Percentiles rank a stretch among this genome's conserved stretches.
These are phyloP conservation scores for Smutsia temminckii DNA, from an alignment of 2,797 vertebrate species.

Conservation along the genomic window DNA sequence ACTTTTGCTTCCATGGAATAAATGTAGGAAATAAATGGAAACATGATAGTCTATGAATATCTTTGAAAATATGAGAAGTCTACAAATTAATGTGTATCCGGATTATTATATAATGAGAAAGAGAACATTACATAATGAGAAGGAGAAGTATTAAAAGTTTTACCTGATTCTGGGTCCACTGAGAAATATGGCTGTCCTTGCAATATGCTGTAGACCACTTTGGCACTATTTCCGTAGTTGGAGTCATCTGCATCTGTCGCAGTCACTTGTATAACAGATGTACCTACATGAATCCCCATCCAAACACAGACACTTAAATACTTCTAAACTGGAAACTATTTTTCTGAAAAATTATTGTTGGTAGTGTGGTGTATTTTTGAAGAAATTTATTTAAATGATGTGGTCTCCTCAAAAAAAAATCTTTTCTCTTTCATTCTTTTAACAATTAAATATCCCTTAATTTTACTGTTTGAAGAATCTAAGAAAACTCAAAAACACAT, in stretches of 20 bases:
- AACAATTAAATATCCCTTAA: background rate
- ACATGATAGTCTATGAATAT: background rate
- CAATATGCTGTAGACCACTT: conserved; percentile 96
- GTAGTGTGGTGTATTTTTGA: background rate
- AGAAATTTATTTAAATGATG: background rate
- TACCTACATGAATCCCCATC: conserved; percentile 85
- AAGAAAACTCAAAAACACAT: background rate
- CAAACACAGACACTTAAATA: background rate
- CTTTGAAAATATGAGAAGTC: background rate
- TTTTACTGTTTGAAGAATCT: background rate
- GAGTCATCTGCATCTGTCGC: conserved; percentile 95
- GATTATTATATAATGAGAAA: background rate
- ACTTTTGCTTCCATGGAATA: background rate
- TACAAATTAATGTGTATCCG: background rate
- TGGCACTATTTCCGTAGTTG: conserved; percentile 97
- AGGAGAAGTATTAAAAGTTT: background rate
- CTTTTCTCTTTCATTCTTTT: background rate
- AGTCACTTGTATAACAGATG: conserved; percentile 93
- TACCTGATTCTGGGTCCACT: conserved; percentile 96
- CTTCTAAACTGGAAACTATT: background rate
- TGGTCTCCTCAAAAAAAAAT: background rate
- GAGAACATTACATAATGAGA: background rate
- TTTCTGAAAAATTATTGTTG: background rate
- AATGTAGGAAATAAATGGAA: background rate
- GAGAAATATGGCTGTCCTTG: conserved; percentile 98